Base-by-base conservation (phyloP, 92 coral and sea anemone species). In the Porites rus region DNA sequence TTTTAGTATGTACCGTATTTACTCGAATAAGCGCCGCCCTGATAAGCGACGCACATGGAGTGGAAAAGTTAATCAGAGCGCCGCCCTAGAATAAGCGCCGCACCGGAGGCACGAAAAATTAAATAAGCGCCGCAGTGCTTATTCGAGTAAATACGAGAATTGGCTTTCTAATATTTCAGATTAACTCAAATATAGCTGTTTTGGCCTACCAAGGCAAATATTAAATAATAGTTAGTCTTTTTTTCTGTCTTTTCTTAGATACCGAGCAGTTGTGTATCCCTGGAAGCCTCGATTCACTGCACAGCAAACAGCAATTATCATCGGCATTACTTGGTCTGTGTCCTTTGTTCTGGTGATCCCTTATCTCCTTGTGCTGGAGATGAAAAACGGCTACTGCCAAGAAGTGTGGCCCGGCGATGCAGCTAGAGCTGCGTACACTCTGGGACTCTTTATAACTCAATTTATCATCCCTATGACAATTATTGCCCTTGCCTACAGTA, bases 201-300 rank as follows among this genome's bases (percentile, higher is more conserved):
- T 38, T 38, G 46, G 0, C 46, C 46, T 38, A 38, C 6, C 6
- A 38, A 3, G 46, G 46, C 46, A 38, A 38, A 38, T 28, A 38
- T 38, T 38, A 38, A 38, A 38, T 38, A 4, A 38, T 4, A 38
- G 5, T 56, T 56, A 10, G 21, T 6, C 3, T 43, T 18, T 8
- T 24, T 61, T 3, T 20, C 20, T 2, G 10, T 79, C 0, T 10
- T n/a, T 31, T 0, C 11, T 16, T 51, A 94, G 98, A 76, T 94
- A 88, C 74, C 94, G 95, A 54, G 98, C 98, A 1, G 98, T 94
- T 51, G 96, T 94, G 13, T 93, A 92, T 83, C 96, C 96, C 22
- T 88, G 93, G 80, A 94, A 92, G 67, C 91, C 87, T 11, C 80
- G 94, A 31, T 87, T 94, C 61, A 92, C 93, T 13, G 74, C 62